Conservation (phyloP, 2,797 vertebrate genomes). For the Acrocephalus scirpaceus region DNA sequence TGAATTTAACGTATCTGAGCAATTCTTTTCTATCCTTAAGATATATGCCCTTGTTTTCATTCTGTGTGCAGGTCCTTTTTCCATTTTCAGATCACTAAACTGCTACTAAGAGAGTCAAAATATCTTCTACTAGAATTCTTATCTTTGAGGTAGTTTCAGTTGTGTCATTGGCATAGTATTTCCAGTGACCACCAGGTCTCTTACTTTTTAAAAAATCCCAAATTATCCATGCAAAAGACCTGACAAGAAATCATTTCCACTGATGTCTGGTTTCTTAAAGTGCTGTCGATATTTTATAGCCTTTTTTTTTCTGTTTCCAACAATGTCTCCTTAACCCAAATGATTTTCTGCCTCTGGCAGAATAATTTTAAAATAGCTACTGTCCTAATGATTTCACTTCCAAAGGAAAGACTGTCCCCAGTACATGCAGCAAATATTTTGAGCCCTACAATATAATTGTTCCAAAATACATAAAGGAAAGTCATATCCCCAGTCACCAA, state of each 20-base stretch:
- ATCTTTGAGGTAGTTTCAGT: not conserved
- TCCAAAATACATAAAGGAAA: not conserved
- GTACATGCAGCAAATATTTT: not conserved
- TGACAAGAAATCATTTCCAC: not conserved
- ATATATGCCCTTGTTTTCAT: not conserved
- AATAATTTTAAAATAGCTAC: not conserved
- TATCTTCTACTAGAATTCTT: not conserved
- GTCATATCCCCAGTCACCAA: not conserved
- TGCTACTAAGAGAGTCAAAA: not conserved
- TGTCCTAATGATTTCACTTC: not conserved
- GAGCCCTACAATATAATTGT: not conserved
- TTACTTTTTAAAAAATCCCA: fast-evolving
- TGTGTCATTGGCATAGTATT: not conserved
- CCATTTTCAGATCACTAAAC: not conserved
- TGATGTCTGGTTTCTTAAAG: not conserved
- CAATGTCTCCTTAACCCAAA: not conserved
- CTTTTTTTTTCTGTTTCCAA: not conserved
- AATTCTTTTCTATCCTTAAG: not conserved
- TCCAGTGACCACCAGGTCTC: not conserved
- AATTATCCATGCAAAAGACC: not conserved
- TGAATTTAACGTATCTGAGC: not conserved
- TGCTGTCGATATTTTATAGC: not conserved
- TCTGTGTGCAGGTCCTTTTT: not conserved
- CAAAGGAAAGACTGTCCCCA: not conserved
- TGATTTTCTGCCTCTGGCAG: not conserved